Evolutionary conservation across 2,888 invertebrate genomes (phyloP), one percentile per base, ranked within the genome.

Genomic region (Nasonia oneida): DNA sequence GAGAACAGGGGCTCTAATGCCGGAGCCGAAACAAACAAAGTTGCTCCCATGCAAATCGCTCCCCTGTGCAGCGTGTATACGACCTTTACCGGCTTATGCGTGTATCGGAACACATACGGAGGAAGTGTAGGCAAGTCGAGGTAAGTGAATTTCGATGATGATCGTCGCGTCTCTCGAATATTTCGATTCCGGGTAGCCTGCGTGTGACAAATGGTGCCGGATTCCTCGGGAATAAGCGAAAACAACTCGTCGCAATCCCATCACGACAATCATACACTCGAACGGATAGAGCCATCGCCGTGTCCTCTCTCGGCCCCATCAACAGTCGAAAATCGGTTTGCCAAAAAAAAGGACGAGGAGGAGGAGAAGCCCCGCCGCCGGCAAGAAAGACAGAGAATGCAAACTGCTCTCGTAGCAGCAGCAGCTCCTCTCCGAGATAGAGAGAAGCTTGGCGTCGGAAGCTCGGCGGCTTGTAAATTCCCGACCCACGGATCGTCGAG

Each of bases 391-490:
- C 18, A 15, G 4, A 12, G 42, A 23, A 61, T 39, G 61, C 47
- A 47, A 74, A 74, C 23, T 74, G 23, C 47, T 74, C 74, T 47
- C 47, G 18, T 37, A 61, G 53, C 18, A 1, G 47, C 8, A 39
- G 71, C 3, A 23, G 47, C n/a, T 33, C 37, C 71, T 6, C 71
- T 39, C 39, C 15, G 33, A 6, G 74, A 14, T 42, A 2, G 29
- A 18, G 8, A 33, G 64, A 23, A 42, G 29, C 39, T 14, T 61
- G 14, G 57, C 53, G 61, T 23, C 73, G 33, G 73, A 78, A 39
- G 84, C 76, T 23, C 70, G 57, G 37, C 50, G 81, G 75, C 81
- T 73, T 77, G 85, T 73, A 81, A 81, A 85, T 85, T 81, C 77
- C 77, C 42, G 6, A 37, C 42, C 39, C 29, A 15, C 15, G 75